phyloP scores from a whole-genome alignment of 2,797 vertebrate species.

The Sylvilagus floridanus region DNA sequence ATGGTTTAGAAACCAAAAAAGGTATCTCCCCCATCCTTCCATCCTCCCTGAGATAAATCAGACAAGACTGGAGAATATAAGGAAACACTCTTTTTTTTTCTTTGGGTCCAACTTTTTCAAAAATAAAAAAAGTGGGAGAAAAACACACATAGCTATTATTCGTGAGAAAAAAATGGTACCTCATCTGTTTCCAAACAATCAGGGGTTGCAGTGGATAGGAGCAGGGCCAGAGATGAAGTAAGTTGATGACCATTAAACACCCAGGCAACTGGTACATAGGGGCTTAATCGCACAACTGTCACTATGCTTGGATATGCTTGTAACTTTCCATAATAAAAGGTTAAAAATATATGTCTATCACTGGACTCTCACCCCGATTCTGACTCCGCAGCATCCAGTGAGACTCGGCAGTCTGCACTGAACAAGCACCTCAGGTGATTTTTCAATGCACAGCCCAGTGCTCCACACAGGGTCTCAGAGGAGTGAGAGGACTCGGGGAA shows the following conservation, averaged over 20 bases:
- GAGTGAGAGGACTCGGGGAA: neutral
- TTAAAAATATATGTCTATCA: neutral
- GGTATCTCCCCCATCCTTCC: neutral
- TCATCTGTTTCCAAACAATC: neutral
- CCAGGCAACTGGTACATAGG: accelerated
- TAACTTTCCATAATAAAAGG: neutral
- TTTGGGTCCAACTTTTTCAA: neutral
- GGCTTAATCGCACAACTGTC: neutral
- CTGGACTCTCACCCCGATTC: neutral
- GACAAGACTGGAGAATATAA: neutral
- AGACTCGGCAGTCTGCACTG: neutral
- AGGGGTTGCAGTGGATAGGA: neutral
- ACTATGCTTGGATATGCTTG: neutral
- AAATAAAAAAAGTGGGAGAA: neutral
- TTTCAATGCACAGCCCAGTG: neutral
- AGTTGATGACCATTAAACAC: neutral
- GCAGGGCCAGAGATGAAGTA: neutral
- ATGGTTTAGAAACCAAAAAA: neutral
- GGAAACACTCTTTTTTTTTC: neutral
- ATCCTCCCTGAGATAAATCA: neutral
- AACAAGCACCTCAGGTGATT: neutral
- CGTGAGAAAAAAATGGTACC: neutral
- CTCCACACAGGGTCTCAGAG: neutral
- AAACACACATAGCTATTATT: neutral
- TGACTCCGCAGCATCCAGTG: neutral